Base-by-base conservation (phyloP, 1,140 invertebrate species). In the Euura saliciscinereae region DNA sequence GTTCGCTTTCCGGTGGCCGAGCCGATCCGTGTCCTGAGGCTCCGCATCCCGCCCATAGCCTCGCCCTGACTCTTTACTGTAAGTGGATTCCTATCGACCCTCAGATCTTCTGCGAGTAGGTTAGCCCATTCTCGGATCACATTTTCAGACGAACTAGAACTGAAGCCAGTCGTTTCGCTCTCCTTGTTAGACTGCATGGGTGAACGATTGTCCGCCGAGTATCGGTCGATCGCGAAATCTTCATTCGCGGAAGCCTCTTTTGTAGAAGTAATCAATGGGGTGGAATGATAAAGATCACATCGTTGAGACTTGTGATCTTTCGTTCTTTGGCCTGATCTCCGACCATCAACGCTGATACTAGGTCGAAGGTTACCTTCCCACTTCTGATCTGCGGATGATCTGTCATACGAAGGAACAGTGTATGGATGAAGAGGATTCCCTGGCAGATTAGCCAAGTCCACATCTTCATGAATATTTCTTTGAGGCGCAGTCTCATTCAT, bases 101-200 rank as follows among this genome's bases (percentile, higher is more conserved):
- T 28, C 66, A 28, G 43, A 42, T 13, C 44, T 65, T 69, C 74
- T 7, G 6, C 7, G 4, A 64, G 6, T 45, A 65, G 59, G 11
- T 72, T 77, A 5, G 78, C 69, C 75, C 76, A 78, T 69, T 75
- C 73, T 3, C 73, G 67, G 28, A 79, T 77, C 66, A 76, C 71
- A 71, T 82, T 79, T 28, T 82, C 78, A 1, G 72, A 70, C 0
- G 77, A 82, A 3, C 77, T 79, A 28, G 75, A 74, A 44, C 74
- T 78, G 7, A 69, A 75, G 0, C 68, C 45, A n/a, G 67, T 77
- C 6, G 65, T 76, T 43, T 75, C 66, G 6, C 73, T 79, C 6
- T 73, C 66, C 43, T 28, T n/a, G 6, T 59, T 59, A 6, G 3
- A 59, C 51, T 6, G 51, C 8, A 4, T 6, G 13, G 8, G 6